Conservation (phyloP, 1,140 invertebrate species). For the Drosophila melanogaster region Release_6_plus_ISO1_MT NT_033779.5:11222001-11222500, state of each 20-base stretch:
- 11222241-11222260: too few relatives aligned
- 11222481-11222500: conserved; percentile 42
- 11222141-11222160: conserved; percentile 49
- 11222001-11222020: conserved; percentile 80
- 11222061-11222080: conserved; percentile 80
- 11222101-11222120: conserved; percentile 10
- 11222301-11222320: too few relatives aligned
- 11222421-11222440: conserved; percentile 81
- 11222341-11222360: conserved; percentile 54
- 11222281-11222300: too few relatives aligned
- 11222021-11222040: conserved; percentile 81
- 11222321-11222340: too few relatives aligned
- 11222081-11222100: not conserved
- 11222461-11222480: conserved; percentile 56
- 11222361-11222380: conserved; percentile 21
- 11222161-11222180: conserved; percentile 34
- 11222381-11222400: not conserved
- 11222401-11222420: conserved; percentile 49
- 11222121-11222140: conserved; percentile 24
- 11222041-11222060: conserved; percentile 83
- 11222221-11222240: too few relatives aligned
- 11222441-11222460: conserved; percentile 82
- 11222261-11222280: too few relatives aligned
- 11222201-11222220: not conserved
- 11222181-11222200: conserved; percentile 17